Evolutionary conservation across 1,140 invertebrate genomes (phyloP).

Genomic region (Penaeus indicus): DNA sequence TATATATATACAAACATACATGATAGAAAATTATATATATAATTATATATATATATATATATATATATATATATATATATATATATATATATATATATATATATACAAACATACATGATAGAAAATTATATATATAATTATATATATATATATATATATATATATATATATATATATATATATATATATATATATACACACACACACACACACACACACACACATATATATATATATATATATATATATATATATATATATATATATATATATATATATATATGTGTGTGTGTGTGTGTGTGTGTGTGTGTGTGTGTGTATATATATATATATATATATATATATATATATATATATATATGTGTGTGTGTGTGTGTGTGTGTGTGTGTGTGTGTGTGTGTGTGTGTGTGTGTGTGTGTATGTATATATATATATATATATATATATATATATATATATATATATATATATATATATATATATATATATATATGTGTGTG

Average conservation of each 20-base stretch:
- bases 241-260: too few relatives aligned
- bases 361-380: neutral
- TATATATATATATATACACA: too few relatives aligned
- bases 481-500: constrained; percentile 27
- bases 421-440: neutral
- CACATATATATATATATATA: too few relatives aligned
- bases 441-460: constrained; percentile 9
- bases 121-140: too few relatives aligned
- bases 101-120: neutral
- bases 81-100: constrained; percentile 30
- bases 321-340: neutral
- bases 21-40: neutral
- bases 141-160: constrained; percentile 8
- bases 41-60: constrained; percentile 16
- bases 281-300: too few relatives aligned
- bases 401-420: neutral
- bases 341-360: neutral
- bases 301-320: neutral
- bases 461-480: constrained; percentile 25
- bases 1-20: neutral
- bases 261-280: too few relatives aligned
- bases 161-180: neutral
- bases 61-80: constrained; percentile 28
- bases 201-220: too few relatives aligned
- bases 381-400: neutral